Evolutionary conservation across 2,888 invertebrate species (phyloP), one percentile per base, ranked within the genome.

Genomic region (Drosophila lacicola): DNA sequence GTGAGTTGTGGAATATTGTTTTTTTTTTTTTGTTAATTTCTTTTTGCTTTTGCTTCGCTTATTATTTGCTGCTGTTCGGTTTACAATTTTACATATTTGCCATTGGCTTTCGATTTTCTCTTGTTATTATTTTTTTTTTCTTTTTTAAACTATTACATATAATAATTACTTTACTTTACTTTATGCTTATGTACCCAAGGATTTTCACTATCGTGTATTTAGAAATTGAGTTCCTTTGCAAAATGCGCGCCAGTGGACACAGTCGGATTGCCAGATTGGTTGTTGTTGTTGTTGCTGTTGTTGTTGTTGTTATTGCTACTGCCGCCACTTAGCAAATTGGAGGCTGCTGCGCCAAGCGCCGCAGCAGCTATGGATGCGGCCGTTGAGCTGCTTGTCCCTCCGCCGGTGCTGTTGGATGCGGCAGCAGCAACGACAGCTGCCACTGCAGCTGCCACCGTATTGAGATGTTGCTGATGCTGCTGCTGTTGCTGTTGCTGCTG

Each of bases 201-300:
- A 83, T 88, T 83, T 88, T 84, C 82, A 88, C 82, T 83, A 83
- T 84, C 88, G 82, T 84, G 62, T 82, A 45, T 77, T 88, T 83
- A 82, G 82, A 90, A 85, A 87, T 90, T 89, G 80, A 90, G 89
- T 89, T 90, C 90, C 77, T 90, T 91, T 80, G 90, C 82, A 83
- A 89, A 88, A 82, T 89, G 90, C 72, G 84, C 78, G 44, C 77
- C 78, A 64, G 68, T 68, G 80, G 78, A 78, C 69, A 78, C 74
- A 77, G 67, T 73, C 64, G 80, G 67, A 55, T 80, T 80, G 78
- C 75, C 74, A 68, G 75, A 64, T 78, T 78, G 74, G 67, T 70
- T 78, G 67, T 64, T 64, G 63, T 47, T 70, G 63, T 66, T 75
- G 67, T 70, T 78, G 67, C 62, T 64, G 63, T 47, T 70, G 63